Base-by-base conservation (phyloP, 2,888 invertebrate genomes). In the Embidobia sp. region DNA sequence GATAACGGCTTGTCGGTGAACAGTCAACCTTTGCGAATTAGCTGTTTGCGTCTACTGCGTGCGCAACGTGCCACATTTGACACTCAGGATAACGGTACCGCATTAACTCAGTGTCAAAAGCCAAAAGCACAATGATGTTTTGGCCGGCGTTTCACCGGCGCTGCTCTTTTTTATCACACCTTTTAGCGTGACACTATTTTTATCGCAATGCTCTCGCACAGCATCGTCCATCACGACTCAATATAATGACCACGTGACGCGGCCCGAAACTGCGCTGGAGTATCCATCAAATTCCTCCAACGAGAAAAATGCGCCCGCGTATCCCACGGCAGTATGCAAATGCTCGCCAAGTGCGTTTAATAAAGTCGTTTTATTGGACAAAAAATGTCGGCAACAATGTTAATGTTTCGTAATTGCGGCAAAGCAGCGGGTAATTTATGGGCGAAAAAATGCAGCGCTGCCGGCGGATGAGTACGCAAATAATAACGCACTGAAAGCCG, bases 401-500 rank as follows among this genome's bases (percentile, higher is more conserved):
- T 51, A 59, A 59, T 61, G 33, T 57, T 53, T 70, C 46, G 19
- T 55, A 53, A 63, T 22, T 35, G 7, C 19, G 18, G 35, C 7
- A 19, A 44, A 70, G 16, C 19, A 15, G 18, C 15, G 40, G 3
- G 15, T 42, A 40, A 42, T 59, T 69, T 49, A 59, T 59, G 10
- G 16, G 15, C 10, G 10, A 46, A 46, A 53, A 31, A 22, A 53
- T 4, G 11, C 4, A n/a, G 31, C 31, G n/a, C 31, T 18, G 22
- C 26, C 18, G 15, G 6, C n/a, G 16, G 40, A 31, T 10, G 37
- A 18, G 31, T 15, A 22, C 46, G 37, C 26, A 66, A 57, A 64
- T 73, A 66, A 77, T 72, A 72, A 69, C 44, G 27, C 11, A 59
- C 59, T 67, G 77, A 77, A 77, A 77, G 77, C 66, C 35, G 67